Percentiles rank a stretch among this genome's conserved stretches.
Conservation (phyloP, 2,113 vertebrate genomes). For the Takifugu flavidus region DNA sequence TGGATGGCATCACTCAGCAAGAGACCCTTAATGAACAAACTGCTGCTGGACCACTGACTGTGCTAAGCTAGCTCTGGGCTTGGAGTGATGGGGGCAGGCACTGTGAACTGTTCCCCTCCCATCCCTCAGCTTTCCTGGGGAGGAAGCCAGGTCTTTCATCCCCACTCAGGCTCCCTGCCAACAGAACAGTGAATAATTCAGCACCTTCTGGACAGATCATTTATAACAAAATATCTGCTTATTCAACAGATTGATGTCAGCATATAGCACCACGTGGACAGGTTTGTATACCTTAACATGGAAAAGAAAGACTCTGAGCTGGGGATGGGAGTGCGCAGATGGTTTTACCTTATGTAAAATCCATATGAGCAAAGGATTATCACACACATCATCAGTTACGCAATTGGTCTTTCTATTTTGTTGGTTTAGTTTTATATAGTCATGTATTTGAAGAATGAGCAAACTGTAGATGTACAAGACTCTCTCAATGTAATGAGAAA, state of each 20-base stretch:
- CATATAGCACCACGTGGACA: constrained; percentile 7
- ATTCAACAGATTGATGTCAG: constrained; percentile 31
- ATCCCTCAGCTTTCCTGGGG: constrained; percentile 39
- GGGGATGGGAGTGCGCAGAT: not conserved
- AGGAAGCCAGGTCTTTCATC: constrained; percentile 65
- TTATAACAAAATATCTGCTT: constrained; percentile 38
- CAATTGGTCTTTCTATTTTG: too few species aligned
- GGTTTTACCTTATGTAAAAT: not conserved
- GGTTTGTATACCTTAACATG: constrained; percentile 5
- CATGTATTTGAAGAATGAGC: not conserved
- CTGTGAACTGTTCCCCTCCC: constrained; percentile 48
- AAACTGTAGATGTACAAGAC: not conserved
- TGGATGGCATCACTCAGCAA: constrained; percentile 60
- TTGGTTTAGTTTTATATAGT: not conserved
- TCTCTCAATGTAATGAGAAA: not conserved
- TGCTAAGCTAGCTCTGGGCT: constrained; percentile 31
- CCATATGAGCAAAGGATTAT: not conserved
- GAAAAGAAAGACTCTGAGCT: not conserved
- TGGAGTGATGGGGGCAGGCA: constrained; percentile 31
- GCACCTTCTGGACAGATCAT: constrained; percentile 62
- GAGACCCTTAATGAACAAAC: constrained; percentile 63
- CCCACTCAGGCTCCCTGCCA: constrained; percentile 58
- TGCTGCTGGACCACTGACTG: constrained; percentile 49
- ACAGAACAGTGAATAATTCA: constrained; percentile 68
- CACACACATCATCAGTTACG: not conserved